Evolutionary conservation across 1,140 invertebrate genomes (phyloP), one percentile per base, ranked within the genome.

Genomic region (Solenopsis invicta): DNA sequence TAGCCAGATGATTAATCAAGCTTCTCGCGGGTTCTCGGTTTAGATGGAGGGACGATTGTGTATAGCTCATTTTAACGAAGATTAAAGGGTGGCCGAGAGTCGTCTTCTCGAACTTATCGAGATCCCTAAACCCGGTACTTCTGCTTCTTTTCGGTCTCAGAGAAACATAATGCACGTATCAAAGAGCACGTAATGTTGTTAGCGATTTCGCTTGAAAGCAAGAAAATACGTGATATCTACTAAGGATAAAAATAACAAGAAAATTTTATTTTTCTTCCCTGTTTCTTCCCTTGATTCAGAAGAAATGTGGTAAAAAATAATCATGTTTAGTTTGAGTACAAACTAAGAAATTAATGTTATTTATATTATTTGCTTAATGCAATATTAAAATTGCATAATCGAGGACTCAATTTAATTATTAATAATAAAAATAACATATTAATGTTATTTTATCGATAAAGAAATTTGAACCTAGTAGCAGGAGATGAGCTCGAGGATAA

Each of bases 1-100:
- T 90, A 92, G 72, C 24, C 71, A n/a, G 48, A 87, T 85, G 76
- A 92, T 92, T 91, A 90, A 91, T 92, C 90, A 87, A 86, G 69
- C n/a, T 29, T 67, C 64, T 67, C 52, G 37, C 67, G 29, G 54
- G 56, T 66, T 85, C 86, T 88, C 78, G 72, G 61, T 41, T 80
- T 67, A 66, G 62, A 85, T 48, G 84, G 34, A 67, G 84, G 72
- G 48, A 59, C 21, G 82, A 85, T 67, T n/a, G 34, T 64, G 76
- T 76, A 64, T 74, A 64, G 77, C 50, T 84, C 54, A 48, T 90
- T 92, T 92, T 91, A 92, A 92, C 90, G 88, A 91, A 91, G 90
- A 92, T 92, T 91, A 91, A 91, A 81, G 75, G 84, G 72, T 84
- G 80, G 41, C 18, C 69, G 41, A 75, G 54, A n/a, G 54, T 80